Evolutionary conservation across 1,140 invertebrate genomes (phyloP).

Genomic region (Dendroctonus ponderosae): DNA sequence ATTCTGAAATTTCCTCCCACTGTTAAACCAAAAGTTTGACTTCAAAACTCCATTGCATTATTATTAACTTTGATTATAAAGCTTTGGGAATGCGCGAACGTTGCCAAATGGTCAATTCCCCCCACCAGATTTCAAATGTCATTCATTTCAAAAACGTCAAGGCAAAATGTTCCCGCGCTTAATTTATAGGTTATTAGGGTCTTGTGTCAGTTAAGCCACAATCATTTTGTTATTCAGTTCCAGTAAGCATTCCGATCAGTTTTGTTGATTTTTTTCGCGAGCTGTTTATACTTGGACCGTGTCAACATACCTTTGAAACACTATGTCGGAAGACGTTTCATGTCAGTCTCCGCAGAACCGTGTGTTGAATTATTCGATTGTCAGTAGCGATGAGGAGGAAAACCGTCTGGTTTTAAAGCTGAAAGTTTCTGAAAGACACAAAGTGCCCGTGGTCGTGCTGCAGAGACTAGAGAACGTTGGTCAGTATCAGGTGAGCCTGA

Average conservation of each 20-base stretch:
- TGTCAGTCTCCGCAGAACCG: conserved; percentile 7
- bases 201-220: neutral
- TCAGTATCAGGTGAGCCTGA: neutral
- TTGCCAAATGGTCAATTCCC: too few species aligned
- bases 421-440: conserved; percentile 5
- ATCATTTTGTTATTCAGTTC: neutral
- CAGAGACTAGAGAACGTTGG: conserved; percentile 10
- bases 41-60: too few species aligned
- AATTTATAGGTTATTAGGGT: neutral
- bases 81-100: too few species aligned
- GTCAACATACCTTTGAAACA: neutral
- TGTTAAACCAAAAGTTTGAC: too few species aligned
- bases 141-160: too few species aligned
- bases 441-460: conserved; percentile 10
- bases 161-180: neutral
- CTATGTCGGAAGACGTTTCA: conserved; percentile 24
- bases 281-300: neutral
- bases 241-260: neutral
- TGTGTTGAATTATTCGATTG: conserved; percentile 32
- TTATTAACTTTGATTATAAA: too few species aligned
- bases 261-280: neutral
- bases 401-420: conserved; percentile 25
- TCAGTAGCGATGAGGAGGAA: conserved; percentile 24
- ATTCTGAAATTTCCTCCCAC: too few species aligned
- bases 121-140: too few species aligned